Evolutionary conservation across 2,888 invertebrate genomes (phyloP).

Genomic region (Coronaproctus castanopsis): DNA sequence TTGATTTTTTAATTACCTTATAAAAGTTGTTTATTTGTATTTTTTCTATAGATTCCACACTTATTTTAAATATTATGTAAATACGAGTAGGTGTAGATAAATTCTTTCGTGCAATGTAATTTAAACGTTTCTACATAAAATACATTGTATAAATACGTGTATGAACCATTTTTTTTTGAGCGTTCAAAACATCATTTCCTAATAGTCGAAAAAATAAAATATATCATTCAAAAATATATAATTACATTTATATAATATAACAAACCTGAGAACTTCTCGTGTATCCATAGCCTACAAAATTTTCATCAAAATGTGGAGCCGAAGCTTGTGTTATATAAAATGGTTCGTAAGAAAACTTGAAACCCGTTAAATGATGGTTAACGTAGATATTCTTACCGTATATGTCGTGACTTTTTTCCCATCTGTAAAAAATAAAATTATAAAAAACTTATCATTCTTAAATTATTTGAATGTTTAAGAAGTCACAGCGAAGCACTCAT

Average conservation of each 20-base stretch:
- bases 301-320: conserved; percentile 66
- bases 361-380: conserved; percentile 61
- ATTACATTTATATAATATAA: too few species aligned
- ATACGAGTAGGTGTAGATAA: not conserved
- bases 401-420: conserved; percentile 37
- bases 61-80: not conserved
- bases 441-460: not conserved
- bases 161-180: too few species aligned
- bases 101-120: not conserved
- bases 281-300: conserved; percentile 78
- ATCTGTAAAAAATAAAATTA: conserved; percentile 36
- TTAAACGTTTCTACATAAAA: not conserved
- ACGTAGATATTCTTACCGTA: conserved; percentile 40
- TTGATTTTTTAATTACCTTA: too few species aligned
- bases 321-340: conserved; percentile 70
- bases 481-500: not conserved
- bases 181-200: too few species aligned
- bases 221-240: too few species aligned
- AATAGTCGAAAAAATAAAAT: too few species aligned
- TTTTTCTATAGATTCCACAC: too few species aligned
- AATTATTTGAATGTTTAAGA: not conserved
- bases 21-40: too few species aligned
- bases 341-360: conserved; percentile 69
- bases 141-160: not conserved
- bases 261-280: conserved; percentile 75